These are phyloP conservation scores for Xestia xanthographa DNA, from an alignment of 2,888 invertebrate genomes.

Conservation along the genomic window DNA sequence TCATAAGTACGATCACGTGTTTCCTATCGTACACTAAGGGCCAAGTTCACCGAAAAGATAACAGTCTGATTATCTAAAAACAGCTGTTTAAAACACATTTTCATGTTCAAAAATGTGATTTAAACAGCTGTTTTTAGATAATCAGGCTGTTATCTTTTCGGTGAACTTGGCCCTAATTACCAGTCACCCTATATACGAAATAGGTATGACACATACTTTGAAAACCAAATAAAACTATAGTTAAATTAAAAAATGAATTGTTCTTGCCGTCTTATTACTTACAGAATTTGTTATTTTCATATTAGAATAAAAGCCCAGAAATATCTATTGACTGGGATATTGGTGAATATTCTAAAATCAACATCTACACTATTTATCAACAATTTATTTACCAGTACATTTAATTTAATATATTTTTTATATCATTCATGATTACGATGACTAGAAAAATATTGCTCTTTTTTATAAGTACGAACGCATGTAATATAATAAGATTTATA, in stretches of 20 bases:
- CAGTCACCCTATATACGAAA: too few relatives aligned
- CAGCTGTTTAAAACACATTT: too few relatives aligned
- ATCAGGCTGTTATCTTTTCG: too few relatives aligned
- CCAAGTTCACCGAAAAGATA: too few relatives aligned
- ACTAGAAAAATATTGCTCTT: conserved; percentile 70
- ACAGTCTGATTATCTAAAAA: too few relatives aligned
- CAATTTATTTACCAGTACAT: conserved; percentile 40
- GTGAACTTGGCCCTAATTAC: too few relatives aligned
- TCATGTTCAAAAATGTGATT: too few relatives aligned
- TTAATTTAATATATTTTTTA: conserved; percentile 44
- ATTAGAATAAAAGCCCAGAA: conserved; percentile 16
- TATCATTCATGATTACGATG: conserved; percentile 53
- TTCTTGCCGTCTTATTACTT: conserved; percentile 11
- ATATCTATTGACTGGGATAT: conserved; percentile 7
- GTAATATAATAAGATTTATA: conserved; percentile 10
- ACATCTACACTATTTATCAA: conserved; percentile 17
- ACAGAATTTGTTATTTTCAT: conserved; percentile 1
- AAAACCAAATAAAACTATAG: background rate
- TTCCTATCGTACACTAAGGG: too few relatives aligned
- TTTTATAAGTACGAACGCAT: conserved; percentile 65
- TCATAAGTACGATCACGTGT: too few relatives aligned
- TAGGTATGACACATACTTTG: background rate
- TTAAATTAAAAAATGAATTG: background rate
- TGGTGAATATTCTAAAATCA: conserved; percentile 27
- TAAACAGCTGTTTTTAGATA: too few relatives aligned